Base-by-base conservation (phyloP, 2,888 invertebrate genomes). In the Colostygia pectinataria region DNA sequence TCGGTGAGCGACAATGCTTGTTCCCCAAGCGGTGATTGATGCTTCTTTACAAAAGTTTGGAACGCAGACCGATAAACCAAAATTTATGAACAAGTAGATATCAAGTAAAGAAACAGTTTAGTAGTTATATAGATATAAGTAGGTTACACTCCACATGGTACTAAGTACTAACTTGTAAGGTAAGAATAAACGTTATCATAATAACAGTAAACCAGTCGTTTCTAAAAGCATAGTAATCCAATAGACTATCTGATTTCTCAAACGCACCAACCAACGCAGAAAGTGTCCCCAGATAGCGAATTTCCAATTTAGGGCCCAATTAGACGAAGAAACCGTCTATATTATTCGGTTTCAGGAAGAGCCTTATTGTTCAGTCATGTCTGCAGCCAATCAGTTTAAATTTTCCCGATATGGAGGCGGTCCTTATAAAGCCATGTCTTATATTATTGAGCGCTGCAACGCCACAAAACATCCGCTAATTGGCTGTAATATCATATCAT, bases 341-440 rank as follows among this genome's bases (percentile, higher is more conserved):
- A 53, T 79, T 80, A 62, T 71, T 69, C 58, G 66, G 63, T 67
- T 69, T 63, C 63, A 55, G 57, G 64, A 69, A 66, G 67, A 68
- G 53, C 66, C 69, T 61, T 73, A 88, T 90, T 89, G 88, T 88
- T 78, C 77, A 76, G 76, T 82, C 79, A 72, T 69, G 72, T 72
- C 69, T 58, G 63, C 63, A 57, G 65, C 83, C 83, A 84, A 87
- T 88, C 84, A 84, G 84, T 80, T 85, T 85, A 83, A 83, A 83
- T 83, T 84, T 78, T 71, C 83, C 77, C 73, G 71, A 74, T 82
- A 86, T 71, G 83, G 84, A 57, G 59, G 55, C 39, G 38, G 28
- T 50, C 80, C 79, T 39, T 83, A 75, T 73, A 82, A 58, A 80
- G 80, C 48, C 24, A 55, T 51, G 51, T 59, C 59, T 70, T 68